phyloP scores from a whole-genome alignment of 37 sponge, comb jelly and placozoan genomes.

The Chondrilla cf. caribensis region DNA sequence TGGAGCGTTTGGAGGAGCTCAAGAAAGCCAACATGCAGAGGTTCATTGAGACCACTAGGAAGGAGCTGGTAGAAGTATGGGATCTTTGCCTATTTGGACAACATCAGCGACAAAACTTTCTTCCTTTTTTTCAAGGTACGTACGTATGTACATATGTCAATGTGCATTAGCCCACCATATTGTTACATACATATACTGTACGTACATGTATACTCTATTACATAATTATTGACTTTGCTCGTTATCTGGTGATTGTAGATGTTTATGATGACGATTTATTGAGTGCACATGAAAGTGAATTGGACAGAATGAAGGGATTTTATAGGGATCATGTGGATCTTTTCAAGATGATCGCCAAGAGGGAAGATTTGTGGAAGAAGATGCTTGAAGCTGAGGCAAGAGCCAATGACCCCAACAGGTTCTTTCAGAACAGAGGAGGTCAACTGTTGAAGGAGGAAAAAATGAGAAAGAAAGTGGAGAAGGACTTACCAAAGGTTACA shows the following conservation, averaged over 20 bases:
- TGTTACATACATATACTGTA: not conserved
- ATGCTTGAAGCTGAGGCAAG: constrained; percentile 46
- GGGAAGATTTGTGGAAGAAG: constrained; percentile 62
- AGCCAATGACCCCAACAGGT: constrained; percentile 63
- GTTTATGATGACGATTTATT: constrained; percentile 49
- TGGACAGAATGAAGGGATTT: constrained; percentile 70
- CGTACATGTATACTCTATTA: not conserved
- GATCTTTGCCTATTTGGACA: constrained; percentile 67
- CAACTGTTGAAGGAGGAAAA: constrained; percentile 81
- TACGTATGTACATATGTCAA: not conserved
- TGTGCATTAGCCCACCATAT: not conserved
- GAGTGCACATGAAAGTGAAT: constrained; percentile 75
- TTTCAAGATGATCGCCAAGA: constrained; percentile 58
- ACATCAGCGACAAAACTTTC: constrained; percentile 67
- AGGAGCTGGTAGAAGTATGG: constrained; percentile 75
- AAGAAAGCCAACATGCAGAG: constrained; percentile 60
- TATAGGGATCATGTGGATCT: constrained; percentile 56
- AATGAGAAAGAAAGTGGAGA: constrained; percentile 50
- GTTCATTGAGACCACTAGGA: constrained; percentile 66
- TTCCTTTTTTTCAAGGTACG: constrained; percentile 35
- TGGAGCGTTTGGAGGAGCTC: constrained; percentile 61
- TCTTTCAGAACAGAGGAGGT: constrained; percentile 77
- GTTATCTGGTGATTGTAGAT: constrained; percentile 19
- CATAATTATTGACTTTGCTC: not conserved
- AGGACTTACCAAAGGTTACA: constrained; percentile 70